Conservation (phyloP, 1,140 invertebrate species). For the Platorchestia sp. region DNA sequence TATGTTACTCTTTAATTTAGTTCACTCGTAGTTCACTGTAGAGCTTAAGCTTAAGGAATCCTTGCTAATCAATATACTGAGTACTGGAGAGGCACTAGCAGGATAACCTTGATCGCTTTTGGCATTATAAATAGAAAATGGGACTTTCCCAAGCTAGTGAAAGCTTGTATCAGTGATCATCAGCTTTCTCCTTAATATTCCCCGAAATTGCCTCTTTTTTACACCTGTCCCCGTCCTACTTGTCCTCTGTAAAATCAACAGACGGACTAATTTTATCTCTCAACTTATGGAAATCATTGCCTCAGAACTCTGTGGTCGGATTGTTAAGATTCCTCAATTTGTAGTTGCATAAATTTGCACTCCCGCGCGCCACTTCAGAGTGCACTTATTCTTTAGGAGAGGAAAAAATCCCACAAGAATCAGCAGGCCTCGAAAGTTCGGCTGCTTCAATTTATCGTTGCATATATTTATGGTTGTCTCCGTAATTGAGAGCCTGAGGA, state of each 20-base stretch:
- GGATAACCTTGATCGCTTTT: neutral
- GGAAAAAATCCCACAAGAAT: neutral
- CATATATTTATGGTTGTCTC: conserved; percentile 9
- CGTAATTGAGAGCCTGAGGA: conserved; percentile 5
- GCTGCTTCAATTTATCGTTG: neutral
- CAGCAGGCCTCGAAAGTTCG: neutral
- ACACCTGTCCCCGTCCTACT: too few species aligned
- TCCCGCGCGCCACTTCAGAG: neutral
- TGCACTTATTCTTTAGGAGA: neutral
- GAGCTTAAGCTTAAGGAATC: neutral
- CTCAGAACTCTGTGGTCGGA: neutral
- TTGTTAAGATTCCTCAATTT: conserved; percentile 1
- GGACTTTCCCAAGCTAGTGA: neutral
- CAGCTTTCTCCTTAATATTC: neutral
- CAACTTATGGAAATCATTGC: neutral
- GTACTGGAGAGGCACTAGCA: neutral
- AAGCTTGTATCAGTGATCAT: neutral
- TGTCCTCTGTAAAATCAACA: neutral
- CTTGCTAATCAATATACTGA: neutral
- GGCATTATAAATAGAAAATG: neutral
- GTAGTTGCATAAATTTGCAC: neutral
- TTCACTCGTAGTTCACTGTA: neutral
- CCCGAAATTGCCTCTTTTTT: neutral
- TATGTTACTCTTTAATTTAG: neutral
- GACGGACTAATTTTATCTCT: neutral